Base-by-base conservation (phyloP, 2,888 invertebrate genomes). In the Parnassius glacialis region DNA sequence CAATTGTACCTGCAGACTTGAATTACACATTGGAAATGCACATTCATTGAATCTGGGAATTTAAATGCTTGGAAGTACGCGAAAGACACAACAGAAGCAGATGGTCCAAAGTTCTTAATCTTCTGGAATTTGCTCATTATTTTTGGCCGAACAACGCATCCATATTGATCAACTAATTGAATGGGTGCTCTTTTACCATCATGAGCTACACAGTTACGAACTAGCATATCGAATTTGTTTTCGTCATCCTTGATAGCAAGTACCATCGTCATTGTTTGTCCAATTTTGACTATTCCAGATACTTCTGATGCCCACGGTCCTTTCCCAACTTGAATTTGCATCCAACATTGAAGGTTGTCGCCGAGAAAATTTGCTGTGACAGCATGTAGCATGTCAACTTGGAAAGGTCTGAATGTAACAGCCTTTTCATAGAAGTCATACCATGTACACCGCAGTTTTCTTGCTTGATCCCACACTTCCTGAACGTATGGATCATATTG, bases 241-340 rank as follows among this genome's bases (percentile, higher is more conserved):
- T 98, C 98, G 74, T 98, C 97, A 73, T 98, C 98, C 86, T 98
- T 98, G 76, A 98, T 98, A 25, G 98, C 98, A 65, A 98, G 92
- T 11, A 98, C 98, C 98, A 98, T 98, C 11, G 98, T 98, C 98
- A 98, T 98, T 0, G 98, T 98, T 83, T 98, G 98, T 34, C 98
- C 98, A 70, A 98, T 98, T 90, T 98, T 98, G 10, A 98, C 98
- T 76, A 98, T 97, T 60, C 98, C 98, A 0, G 97, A 97, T 44
- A 98, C 98, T 88, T 98, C 98, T 12, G 97, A 97, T n/a, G 98
- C 98, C 98, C 98, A 98, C 0, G 98, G 98, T 69, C 98, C 98
- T 83, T 98, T 98, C 61, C 98, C 98, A 53, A 97, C 97, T 88
- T 98, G 98, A 74, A 98, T 98, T 87, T 98, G 98, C 98, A 98